Percentiles rank a stretch among this genome's conserved stretches.
These are phyloP conservation scores for Holacanthus passer DNA, from an alignment of 2,113 vertebrate genomes.

Conservation along the genomic window DNA sequence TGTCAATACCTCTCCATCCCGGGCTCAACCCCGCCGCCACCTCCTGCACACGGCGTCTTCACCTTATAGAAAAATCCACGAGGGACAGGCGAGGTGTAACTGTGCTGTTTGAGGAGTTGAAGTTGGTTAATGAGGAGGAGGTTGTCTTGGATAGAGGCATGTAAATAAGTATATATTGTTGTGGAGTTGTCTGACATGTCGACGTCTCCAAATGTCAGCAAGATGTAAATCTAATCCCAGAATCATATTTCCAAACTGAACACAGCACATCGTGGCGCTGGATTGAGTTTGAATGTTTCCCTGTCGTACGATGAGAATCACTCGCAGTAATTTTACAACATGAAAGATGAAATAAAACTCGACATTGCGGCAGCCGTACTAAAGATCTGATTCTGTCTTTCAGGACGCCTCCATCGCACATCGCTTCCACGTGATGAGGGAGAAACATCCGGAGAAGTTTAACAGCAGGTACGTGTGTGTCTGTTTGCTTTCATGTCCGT, in stretches of 20 bases:
- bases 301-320: too few relatives aligned
- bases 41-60: conserved; percentile 43
- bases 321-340: neutral
- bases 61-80: conserved; percentile 43
- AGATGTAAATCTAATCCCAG: neutral
- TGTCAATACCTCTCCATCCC: conserved; percentile 73
- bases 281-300: too few relatives aligned
- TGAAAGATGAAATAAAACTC: neutral
- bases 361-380: neutral
- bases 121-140: conserved; percentile 14
- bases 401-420: conserved; percentile 96
- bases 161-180: neutral
- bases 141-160: neutral
- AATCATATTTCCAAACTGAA: neutral
- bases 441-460: conserved; percentile 97
- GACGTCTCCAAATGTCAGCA: neutral
- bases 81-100: conserved; percentile 20
- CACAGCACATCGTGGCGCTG: neutral
- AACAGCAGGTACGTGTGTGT: conserved; percentile 89
- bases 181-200: too few relatives aligned
- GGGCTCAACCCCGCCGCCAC: conserved; percentile 44
- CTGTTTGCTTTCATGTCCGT: neutral
- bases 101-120: neutral
- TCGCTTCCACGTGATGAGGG: conserved; percentile 96
- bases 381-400: conserved; percentile 34